Evolutionary conservation across 1,140 invertebrate species (phyloP), one percentile per base, ranked within the genome.

Genomic region (Drosophila yakuba): DNA sequence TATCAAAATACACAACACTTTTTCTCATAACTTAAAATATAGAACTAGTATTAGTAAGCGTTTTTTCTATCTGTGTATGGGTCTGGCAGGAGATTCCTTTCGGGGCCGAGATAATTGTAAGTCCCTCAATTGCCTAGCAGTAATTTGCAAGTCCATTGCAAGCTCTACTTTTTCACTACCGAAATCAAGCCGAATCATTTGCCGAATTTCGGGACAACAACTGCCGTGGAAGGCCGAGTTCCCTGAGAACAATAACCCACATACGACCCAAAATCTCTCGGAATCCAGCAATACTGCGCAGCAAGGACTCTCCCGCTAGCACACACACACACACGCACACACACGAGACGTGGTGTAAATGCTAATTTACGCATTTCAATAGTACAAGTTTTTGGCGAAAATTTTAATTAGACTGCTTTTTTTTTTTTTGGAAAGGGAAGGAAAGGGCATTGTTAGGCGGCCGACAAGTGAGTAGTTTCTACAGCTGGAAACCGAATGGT

Each of bases 321-420:
- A 20, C 52, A 62, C n/a, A 15, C 28, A 58, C 25, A 43, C 32
- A n/a, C 12, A 17, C 55, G 10, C 25, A 28, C 25, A 43, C 32
- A 28, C 14, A 12, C 43, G 15, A 54, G n/a, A 25, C 44, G 3
- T 11, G 32, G 20, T 38, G 67, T 60, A 52, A 76, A 81, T 78
- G 80, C 81, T 80, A 85, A 80, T 85, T 78, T 85, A 78, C 75
- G 68, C 64, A 62, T 78, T 85, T 77, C 54, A 74, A 80, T 73
- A 61, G 71, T 52, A 50, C 28, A 76, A 86, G 62, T 82, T 83
- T 56, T 61, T 66, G 51, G 61, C n/a, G 43, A 66, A 69, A 78
- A 78, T 80, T 88, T 84, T 88, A 88, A 88, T 89, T 89, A 89
- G 84, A 84, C 80, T 63, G 73, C 47, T 77, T 73, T 88, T 77